Base-by-base conservation (phyloP, 1,140 invertebrate species). In the Stenopsyche tienmushanensis region DNA sequence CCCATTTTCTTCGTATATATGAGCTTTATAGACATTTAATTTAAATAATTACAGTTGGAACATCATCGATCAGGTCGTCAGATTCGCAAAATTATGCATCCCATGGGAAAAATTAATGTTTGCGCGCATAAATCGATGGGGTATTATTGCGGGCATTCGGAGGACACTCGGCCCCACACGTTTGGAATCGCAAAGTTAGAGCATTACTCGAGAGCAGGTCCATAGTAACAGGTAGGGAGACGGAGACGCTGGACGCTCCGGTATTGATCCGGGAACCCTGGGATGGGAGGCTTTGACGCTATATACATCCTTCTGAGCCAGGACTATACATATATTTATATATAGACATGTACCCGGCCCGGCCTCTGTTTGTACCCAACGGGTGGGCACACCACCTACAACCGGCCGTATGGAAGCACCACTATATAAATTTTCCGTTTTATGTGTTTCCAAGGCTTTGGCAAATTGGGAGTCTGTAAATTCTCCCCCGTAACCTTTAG, bases 181-280 rank as follows among this genome's bases (percentile, higher is more conserved):
- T 58, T 47, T 39, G 52, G 63, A 24, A 15, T 39, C 52, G 53
- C 42, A 60, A 60, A 60, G 41, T 60, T 44, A 60, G 20, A 65
- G 44, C 52, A 53, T 53, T 64, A 54, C 52, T 64, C 50, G 62
- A 64, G 62, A 64, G 50, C 62, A 64, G 44, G 62, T 64, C 62
- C 62, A 64, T 64, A 64, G 62, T 64, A 64, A 64, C 62, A 64
- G 62, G 62, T 64, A 64, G 39, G 62, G 62, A 64, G 63, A 49
- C 45, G 63, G 45, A 24, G 63, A 55, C 54, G 54, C 63, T 65
- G 63, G 63, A 65, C 63, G 63, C 63, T 65, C 54, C 63, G 53
- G 63, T 65, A 65, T 65, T 65, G 63, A 65, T 65, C 63, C 63
- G 54, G n/a, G 42, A 20, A 15, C 53, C 23, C 21, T 60, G 57